These are phyloP conservation scores for Agrilus cyanescens DNA, from an alignment of 2,888 invertebrate species.

Conservation along the genomic window DNA sequence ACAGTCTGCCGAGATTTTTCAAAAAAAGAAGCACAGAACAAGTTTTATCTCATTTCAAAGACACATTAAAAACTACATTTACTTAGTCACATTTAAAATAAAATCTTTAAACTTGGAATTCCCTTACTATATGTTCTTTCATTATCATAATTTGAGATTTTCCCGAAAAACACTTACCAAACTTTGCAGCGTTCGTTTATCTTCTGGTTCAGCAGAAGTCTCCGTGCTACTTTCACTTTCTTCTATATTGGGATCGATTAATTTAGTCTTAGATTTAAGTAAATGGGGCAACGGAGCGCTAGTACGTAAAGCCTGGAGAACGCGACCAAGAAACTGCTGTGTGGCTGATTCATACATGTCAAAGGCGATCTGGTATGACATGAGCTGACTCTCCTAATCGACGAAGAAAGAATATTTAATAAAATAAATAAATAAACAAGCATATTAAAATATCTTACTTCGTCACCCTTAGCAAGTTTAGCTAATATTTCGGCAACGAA, in stretches of 20 bases:
- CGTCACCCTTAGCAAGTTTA: slow-evolving; percentile 67
- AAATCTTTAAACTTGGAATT: too few species aligned
- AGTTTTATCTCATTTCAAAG: neutral
- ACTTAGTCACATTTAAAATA: too few species aligned
- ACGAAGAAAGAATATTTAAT: slow-evolving; percentile 14
- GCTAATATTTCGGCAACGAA: slow-evolving; percentile 89
- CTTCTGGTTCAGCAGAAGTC: slow-evolving; percentile 41
- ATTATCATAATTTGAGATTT: too few species aligned
- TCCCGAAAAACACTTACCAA: slow-evolving; percentile 28
- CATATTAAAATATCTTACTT: slow-evolving; percentile 35
- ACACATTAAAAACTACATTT: too few species aligned
- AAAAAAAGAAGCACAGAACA: slow-evolving; percentile 15
- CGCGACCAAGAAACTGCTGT: slow-evolving; percentile 87
- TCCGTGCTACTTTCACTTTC: slow-evolving; percentile 26
- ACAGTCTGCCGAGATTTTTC: too few species aligned
- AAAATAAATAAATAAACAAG: neutral
- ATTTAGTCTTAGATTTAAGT: slow-evolving; percentile 61
- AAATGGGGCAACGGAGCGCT: slow-evolving; percentile 74
- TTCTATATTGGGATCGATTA: slow-evolving; percentile 38
- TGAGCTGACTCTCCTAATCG: slow-evolving; percentile 68
- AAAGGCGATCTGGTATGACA: slow-evolving; percentile 98
- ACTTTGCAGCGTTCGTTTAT: slow-evolving; percentile 47
- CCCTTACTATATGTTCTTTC: too few species aligned
- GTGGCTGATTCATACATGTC: slow-evolving; percentile 99
- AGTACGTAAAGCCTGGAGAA: slow-evolving; percentile 68